Conservation (phyloP, 2,888 invertebrate species). For the Margaritifera margaritifera region DNA sequence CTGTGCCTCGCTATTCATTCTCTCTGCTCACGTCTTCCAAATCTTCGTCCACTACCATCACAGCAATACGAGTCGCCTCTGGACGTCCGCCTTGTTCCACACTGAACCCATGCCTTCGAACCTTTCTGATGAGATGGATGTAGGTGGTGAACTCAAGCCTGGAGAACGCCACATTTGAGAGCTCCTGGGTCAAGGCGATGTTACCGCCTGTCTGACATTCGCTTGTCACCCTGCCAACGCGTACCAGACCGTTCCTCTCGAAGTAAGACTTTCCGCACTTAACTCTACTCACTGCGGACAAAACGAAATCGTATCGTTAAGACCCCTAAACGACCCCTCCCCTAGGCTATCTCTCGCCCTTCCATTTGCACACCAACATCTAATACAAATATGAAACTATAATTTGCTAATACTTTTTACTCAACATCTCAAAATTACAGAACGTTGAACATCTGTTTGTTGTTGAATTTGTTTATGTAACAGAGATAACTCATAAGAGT, state of each 20-base stretch:
- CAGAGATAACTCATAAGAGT: no score
- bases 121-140: conserved; percentile 29
- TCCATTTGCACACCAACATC: no score
- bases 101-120: conserved; percentile 26
- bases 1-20: conserved; percentile 18
- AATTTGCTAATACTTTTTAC: no score
- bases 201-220: conserved; percentile 37
- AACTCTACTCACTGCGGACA: no score
- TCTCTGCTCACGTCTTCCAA: conserved; percentile 22
- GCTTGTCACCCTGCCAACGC: conserved; percentile 35
- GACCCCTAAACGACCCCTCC: no score
- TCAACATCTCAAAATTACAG: no score
- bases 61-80: conserved; percentile 24
- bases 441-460: no score
- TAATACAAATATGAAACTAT: no score
- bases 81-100: conserved; percentile 29
- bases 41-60: conserved; percentile 35
- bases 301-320: no score
- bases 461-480: no score
- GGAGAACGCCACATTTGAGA: conserved; percentile 24
- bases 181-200: conserved; percentile 29
- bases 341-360: no score
- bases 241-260: conserved; percentile 24
- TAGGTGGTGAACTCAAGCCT: conserved; percentile 29
- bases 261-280: background rate